phyloP scores from a whole-genome alignment of 2,113 vertebrate species.

The Eudyptes chrysolophus region DNA sequence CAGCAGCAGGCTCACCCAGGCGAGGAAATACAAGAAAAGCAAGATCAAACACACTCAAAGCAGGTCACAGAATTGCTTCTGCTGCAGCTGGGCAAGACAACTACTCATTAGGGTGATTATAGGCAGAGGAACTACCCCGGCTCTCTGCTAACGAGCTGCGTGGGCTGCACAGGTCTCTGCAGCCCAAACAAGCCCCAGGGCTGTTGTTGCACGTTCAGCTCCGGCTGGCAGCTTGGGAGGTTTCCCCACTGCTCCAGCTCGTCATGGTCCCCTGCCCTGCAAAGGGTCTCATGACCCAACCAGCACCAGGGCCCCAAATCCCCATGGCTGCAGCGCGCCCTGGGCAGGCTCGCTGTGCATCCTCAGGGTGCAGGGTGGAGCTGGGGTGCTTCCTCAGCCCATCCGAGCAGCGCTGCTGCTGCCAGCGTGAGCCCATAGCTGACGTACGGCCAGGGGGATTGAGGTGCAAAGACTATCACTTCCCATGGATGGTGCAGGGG shows the following conservation, averaged over 20 bases:
- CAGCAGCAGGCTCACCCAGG: not conserved
- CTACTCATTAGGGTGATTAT: conserved; percentile 1
- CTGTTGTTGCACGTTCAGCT: not conserved
- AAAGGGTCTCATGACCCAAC: not conserved
- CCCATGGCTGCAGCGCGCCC: accelerated
- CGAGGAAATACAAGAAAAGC: accelerated
- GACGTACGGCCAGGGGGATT: accelerated
- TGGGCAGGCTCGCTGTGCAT: accelerated
- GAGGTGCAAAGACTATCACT: not conserved
- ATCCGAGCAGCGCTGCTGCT: not conserved
- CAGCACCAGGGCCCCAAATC: accelerated
- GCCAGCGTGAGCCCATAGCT: accelerated
- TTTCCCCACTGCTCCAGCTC: not conserved
- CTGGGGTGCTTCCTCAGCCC: not conserved
- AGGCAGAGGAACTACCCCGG: not conserved
- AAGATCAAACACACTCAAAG: not conserved
- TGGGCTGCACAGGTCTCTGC: not conserved
- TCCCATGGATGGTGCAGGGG: accelerated
- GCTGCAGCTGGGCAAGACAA: not conserved
- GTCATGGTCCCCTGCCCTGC: not conserved
- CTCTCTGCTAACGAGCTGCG: not conserved
- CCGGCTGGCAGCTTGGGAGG: accelerated
- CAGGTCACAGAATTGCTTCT: not conserved
- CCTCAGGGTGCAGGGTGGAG: accelerated
- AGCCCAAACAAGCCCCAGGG: not conserved